phyloP scores from a whole-genome alignment of 2,113 vertebrate species.

The Corapipo altera region DNA sequence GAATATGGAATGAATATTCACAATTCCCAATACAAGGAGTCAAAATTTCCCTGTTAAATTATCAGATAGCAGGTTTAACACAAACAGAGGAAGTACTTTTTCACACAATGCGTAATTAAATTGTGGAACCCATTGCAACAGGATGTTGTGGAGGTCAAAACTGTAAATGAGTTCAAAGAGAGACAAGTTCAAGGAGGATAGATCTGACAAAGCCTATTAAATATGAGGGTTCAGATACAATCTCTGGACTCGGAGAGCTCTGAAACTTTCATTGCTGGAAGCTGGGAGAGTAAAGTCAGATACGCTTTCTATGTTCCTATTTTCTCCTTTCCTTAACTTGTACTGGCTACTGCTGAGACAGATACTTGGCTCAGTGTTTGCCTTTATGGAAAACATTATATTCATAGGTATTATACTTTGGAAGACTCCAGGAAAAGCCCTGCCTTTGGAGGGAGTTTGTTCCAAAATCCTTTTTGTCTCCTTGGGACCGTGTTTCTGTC shows the following conservation, averaged over 20 bases:
- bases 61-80: constrained; percentile 35
- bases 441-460: background rate
- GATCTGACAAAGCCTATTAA: constrained; percentile 55
- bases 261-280: constrained; percentile 26
- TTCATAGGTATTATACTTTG: background rate
- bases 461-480: background rate
- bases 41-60: constrained; percentile 13
- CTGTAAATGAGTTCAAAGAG: constrained; percentile 66
- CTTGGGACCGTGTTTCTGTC: background rate
- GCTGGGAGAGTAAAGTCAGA: background rate
- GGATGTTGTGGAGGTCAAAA: constrained; percentile 61
- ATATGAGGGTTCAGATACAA: constrained; percentile 27
- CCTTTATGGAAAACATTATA: background rate
- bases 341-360: background rate
- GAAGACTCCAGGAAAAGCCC: background rate
- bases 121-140: constrained; percentile 52
- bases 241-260: background rate
- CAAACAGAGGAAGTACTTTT: constrained; percentile 67
- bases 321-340: background rate
- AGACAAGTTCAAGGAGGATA: constrained; percentile 38
- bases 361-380: constrained; percentile 34
- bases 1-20: background rate
- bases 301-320: background rate
- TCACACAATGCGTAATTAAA: constrained; percentile 62
- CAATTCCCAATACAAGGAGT: background rate